Conservation (phyloP, 2,888 invertebrate genomes). For the Drosophila anceps region DNA sequence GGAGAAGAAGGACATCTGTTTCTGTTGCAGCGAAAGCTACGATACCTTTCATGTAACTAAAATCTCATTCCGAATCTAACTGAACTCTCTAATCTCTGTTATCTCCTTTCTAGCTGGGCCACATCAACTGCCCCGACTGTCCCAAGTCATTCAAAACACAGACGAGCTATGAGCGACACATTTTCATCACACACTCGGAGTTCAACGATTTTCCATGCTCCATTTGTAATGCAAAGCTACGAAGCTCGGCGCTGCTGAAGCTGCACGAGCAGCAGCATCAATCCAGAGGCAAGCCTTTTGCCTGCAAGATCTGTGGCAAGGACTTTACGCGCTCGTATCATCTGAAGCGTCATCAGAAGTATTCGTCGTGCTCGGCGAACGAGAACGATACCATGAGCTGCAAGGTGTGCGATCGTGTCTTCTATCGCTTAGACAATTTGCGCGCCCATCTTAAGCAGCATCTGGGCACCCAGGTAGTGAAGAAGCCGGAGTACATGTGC, state of each 20-base stretch:
- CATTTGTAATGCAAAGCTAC: conserved; percentile 89
- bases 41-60: conserved; percentile 84
- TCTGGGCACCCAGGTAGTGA: conserved; percentile 87
- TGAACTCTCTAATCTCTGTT: background rate
- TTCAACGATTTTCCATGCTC: conserved; percentile 88
- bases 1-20: conserved; percentile 84
- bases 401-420: conserved; percentile 84
- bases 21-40: conserved; percentile 85
- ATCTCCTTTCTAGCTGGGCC: conserved; percentile 79
- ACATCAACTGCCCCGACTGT: conserved; percentile 87
- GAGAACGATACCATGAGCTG: conserved; percentile 83
- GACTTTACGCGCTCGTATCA: conserved; percentile 92
- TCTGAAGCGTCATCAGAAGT: conserved; percentile 86
- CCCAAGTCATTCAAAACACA: conserved; percentile 90
- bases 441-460: conserved; percentile 90
- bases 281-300: conserved; percentile 87
- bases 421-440: conserved; percentile 89
- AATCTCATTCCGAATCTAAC: background rate
- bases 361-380: conserved; percentile 82
- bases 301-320: conserved; percentile 89
- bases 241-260: conserved; percentile 87
- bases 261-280: conserved; percentile 89
- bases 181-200: conserved; percentile 89
- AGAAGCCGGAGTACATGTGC: conserved; percentile 87
- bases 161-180: conserved; percentile 89